These are phyloP conservation scores for Anthophora plumipes DNA, from an alignment of 2,888 invertebrate species.

Conservation along the genomic window DNA sequence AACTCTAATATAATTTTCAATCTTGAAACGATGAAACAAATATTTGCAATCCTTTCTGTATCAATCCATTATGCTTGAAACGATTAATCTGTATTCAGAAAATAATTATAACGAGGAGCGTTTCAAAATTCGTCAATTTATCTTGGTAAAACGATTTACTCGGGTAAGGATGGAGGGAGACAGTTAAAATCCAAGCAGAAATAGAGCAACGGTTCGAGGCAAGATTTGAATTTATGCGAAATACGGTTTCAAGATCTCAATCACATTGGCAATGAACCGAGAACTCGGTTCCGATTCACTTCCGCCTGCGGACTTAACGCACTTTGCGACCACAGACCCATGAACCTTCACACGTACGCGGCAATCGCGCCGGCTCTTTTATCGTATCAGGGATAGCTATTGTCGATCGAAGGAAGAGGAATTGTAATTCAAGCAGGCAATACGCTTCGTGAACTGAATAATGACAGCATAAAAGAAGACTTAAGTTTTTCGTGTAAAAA, in stretches of 20 bases:
- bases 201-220: not conserved
- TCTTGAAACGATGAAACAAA: not conserved
- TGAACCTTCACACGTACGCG: constrained; percentile 60
- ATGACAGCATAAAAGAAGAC: constrained; percentile 28
- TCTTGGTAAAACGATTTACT: not conserved
- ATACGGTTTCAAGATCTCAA: constrained; percentile 34
- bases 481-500: constrained; percentile 3
- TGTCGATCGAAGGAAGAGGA: constrained; percentile 47
- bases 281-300: constrained; percentile 48
- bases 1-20: not conserved
- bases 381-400: constrained; percentile 49
- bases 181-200: not conserved
- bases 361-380: constrained; percentile 56
- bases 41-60: not conserved
- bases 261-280: constrained; percentile 47
- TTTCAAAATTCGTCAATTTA: not conserved
- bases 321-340: constrained; percentile 48
- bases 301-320: constrained; percentile 52
- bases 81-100: not conserved
- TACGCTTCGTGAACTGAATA: constrained; percentile 64
- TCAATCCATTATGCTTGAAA: not conserved
- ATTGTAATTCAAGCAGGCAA: constrained; percentile 63
- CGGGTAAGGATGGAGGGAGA: too few relatives aligned
- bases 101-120: too few relatives aligned
- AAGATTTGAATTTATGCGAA: constrained; percentile 30